These are phyloP conservation scores for Okapia johnstoni DNA, from an alignment of 2,113 vertebrate genomes.

Conservation along the genomic window DNA sequence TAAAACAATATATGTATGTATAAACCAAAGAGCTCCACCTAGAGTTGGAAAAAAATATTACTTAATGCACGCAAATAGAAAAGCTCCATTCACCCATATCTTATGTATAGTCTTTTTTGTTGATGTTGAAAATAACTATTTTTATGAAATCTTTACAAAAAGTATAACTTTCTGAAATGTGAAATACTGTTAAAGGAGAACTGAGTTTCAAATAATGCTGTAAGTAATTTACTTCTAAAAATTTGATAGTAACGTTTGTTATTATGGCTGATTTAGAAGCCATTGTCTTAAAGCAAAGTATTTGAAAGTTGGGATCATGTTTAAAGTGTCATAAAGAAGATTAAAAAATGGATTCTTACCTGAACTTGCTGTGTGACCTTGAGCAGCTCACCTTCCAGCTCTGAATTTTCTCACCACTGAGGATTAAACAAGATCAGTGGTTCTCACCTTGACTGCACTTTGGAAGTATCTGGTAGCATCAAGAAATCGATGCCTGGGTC, in stretches of 20 bases:
- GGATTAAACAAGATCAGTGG: background rate
- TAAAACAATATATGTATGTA: background rate
- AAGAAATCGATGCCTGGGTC: background rate
- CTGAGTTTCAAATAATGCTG: background rate
- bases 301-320: background rate
- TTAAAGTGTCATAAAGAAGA: background rate
- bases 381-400: background rate
- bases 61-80: background rate
- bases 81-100: background rate
- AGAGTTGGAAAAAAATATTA: conserved; percentile 61
- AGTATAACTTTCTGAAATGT: background rate
- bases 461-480: background rate
- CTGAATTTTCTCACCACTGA: background rate
- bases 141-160: conserved; percentile 7
- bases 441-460: background rate
- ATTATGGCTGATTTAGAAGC: conserved; percentile 5
- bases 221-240: conserved; percentile 27
- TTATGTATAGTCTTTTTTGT: background rate
- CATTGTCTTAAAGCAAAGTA: background rate
- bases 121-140: background rate
- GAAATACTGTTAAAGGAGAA: background rate
- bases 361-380: background rate
- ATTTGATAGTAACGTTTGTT: background rate
- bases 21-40: conserved; percentile 79
- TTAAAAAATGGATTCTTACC: background rate